Base-by-base conservation (phyloP, 2,797 vertebrate species). In the Onychomys arenicola region DNA sequence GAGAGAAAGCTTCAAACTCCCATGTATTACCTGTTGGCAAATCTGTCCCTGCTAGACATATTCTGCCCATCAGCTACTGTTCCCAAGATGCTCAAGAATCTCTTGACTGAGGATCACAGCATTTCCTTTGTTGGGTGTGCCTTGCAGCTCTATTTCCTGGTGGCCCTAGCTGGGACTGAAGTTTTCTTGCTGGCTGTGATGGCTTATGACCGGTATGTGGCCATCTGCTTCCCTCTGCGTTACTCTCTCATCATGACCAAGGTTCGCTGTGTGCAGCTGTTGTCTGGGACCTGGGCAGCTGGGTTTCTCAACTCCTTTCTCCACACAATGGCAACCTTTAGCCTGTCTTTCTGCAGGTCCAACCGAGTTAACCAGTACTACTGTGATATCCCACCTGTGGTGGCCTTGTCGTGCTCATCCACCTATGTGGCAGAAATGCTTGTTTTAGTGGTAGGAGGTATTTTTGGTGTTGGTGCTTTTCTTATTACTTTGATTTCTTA, bases 11-110 rank as follows among this genome's bases (percentile, higher is more conserved):
- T 96, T 6, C 94, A 93, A 32, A 91, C 57, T 0, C 88, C 94
- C 65, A 95, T 95, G 95, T 96, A 96, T 40, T 93, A 78, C 55
- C 63, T 97, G 21, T 55, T 96, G 91, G 96, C 81, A 46, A 95
- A 94, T 49, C 14, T 96, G 49, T 88, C 94, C 14, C 16, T 95
- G 29, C 19, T 97, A 25, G 89, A 96, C 14, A 96, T 95, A 4
- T 75, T 52, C 46, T 97, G 92, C 4, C 69, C 96, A 1, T 92
- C 94, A 65, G 29, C 84, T 17, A 93, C 96, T 14, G 85, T 95
- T 4, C 94, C 94, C 43, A 97, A 92, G 55, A 94, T 96, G 89
- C 55, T 95, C 7, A 12, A 61, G 6, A 92, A 78, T 25, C 95
- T 97, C 34, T 12, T 93, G 82, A 97, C 55, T 4, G 55, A 88